phyloP scores from a whole-genome alignment of 2,797 vertebrate species.

The Sebastes itinus region DNA sequence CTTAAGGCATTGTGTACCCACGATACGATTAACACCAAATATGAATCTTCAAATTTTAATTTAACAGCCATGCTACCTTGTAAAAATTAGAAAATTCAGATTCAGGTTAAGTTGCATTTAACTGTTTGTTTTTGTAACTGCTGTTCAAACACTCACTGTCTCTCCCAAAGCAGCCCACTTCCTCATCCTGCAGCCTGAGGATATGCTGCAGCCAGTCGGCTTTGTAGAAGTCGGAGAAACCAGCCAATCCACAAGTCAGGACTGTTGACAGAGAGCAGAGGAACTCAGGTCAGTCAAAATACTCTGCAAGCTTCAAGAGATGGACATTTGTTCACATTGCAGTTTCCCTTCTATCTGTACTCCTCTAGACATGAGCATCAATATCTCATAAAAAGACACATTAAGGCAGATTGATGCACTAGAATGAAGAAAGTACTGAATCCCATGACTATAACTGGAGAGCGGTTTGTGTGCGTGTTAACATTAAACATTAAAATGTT shows the following conservation, averaged over 20 bases:
- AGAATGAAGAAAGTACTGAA: too few species aligned
- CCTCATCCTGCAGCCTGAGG: slow-evolving; percentile 83
- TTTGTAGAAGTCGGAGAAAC: slow-evolving; percentile 90
- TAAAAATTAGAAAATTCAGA: background rate
- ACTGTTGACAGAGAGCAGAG: slow-evolving; percentile 69
- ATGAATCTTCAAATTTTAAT: background rate
- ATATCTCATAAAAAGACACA: too few species aligned
- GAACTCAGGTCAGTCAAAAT: background rate
- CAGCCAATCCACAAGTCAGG: slow-evolving; percentile 86
- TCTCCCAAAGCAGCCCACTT: slow-evolving; percentile 85
- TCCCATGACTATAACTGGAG: too few species aligned
- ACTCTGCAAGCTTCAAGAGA: too few species aligned
- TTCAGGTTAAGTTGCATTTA: background rate
- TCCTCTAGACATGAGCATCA: too few species aligned
- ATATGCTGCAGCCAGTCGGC: slow-evolving; percentile 86
- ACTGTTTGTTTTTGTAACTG: background rate
- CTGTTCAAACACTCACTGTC: slow-evolving; percentile 76
- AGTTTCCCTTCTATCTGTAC: too few species aligned
- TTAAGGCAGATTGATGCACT: too few species aligned
- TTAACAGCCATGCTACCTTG: background rate
- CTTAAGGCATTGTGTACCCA: too few species aligned
- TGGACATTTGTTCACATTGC: too few species aligned
- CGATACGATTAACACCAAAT: too few species aligned
- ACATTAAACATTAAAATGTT: too few species aligned
- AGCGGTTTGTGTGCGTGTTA: too few species aligned